phyloP scores from a whole-genome alignment of 2,113 vertebrate species.

The Ptilonorhynchus violaceus region DNA sequence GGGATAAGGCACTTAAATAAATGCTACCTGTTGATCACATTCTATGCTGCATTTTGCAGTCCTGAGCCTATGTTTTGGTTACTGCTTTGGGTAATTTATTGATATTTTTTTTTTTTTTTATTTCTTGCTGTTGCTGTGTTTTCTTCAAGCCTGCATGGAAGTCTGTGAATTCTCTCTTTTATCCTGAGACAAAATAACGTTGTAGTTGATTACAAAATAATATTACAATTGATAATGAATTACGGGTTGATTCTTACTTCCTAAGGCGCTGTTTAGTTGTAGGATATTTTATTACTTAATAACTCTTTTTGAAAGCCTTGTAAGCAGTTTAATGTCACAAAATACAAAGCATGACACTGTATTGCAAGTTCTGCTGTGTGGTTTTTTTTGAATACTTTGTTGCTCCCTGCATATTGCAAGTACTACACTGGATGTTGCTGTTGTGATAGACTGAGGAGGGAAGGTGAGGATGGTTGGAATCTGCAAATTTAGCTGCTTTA shows the following conservation, averaged over 20 bases:
- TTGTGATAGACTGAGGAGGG: not conserved
- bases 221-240: not conserved
- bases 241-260: not conserved
- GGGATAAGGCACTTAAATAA: not conserved
- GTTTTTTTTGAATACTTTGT: not conserved
- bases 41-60: not conserved
- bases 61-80: not conserved
- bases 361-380: rapidly evolving
- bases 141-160: not conserved
- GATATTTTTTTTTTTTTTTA: not conserved
- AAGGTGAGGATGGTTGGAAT: not conserved
- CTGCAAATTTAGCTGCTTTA: not conserved
- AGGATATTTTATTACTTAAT: not conserved
- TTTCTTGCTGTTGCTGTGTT: not conserved
- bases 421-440: not conserved
- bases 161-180: not conserved
- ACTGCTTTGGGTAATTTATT: not conserved
- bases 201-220: not conserved
- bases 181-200: not conserved
- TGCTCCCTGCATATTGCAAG: not conserved
- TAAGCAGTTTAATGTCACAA: not conserved
- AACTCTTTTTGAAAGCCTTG: not conserved
- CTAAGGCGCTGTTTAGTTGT: not conserved
- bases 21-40: not conserved
- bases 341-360: not conserved